Percentiles rank a stretch among this genome's conserved stretches.
Evolutionary conservation across 2,113 vertebrate species (phyloP).

Genomic region (Alligator mississippiensis): DNA sequence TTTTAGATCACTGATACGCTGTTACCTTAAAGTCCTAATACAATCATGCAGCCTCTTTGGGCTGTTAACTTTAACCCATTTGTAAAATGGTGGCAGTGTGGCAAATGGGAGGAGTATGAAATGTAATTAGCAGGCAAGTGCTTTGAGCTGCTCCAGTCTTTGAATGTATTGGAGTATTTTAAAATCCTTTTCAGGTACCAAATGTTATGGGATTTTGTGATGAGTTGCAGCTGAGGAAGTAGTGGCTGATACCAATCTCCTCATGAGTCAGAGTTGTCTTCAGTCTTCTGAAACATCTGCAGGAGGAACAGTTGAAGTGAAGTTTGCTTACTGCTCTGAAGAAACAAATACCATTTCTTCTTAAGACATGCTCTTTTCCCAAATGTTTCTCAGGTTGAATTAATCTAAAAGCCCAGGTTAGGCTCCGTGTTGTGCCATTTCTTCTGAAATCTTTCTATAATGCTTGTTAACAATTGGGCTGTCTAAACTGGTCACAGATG

Average conservation of each 20-base stretch:
- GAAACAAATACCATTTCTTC: background rate
- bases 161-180: background rate
- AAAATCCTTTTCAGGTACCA: background rate
- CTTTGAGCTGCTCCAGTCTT: background rate
- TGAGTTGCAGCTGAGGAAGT: background rate
- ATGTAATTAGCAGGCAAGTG: background rate
- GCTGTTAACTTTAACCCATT: background rate
- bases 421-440: background rate
- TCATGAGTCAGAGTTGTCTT: background rate
- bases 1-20: background rate
- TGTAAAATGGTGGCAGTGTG: background rate
- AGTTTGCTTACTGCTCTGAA: background rate
- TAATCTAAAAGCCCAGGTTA: background rate
- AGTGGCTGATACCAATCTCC: background rate
- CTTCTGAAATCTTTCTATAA: conserved; percentile 8
- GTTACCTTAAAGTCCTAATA: background rate
- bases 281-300: background rate
- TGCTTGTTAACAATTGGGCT: background rate
- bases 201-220: background rate
- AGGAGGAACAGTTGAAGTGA: background rate
- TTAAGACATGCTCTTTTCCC: background rate
- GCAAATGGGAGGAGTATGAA: background rate
- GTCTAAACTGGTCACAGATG: background rate
- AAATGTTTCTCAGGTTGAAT: background rate
- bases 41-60: rapidly evolving